Conservation (phyloP, 1,140 invertebrate species). For the Aradophagus sp. region DNA sequence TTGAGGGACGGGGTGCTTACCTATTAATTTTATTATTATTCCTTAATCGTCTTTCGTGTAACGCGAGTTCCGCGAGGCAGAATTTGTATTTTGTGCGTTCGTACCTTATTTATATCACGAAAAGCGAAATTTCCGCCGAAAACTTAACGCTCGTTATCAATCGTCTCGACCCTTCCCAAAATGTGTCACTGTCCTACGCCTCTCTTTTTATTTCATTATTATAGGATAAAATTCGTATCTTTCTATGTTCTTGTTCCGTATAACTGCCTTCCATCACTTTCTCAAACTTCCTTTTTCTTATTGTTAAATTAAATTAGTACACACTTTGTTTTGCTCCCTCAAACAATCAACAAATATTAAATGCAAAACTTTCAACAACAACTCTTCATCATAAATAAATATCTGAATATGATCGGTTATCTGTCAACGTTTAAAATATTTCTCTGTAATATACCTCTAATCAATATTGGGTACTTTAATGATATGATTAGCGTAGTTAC, state of each 20-base stretch:
- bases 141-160: constrained; percentile 25
- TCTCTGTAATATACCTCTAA: constrained; percentile 50
- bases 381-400: constrained; percentile 40
- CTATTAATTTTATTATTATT: constrained; percentile 35
- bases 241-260: constrained; percentile 11
- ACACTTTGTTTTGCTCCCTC: constrained; percentile 2
- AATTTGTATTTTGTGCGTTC: constrained; percentile 51
- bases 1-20: constrained; percentile 55
- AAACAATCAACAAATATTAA: constrained; percentile 42
- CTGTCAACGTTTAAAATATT: constrained; percentile 48
- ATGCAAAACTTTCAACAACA: constrained; percentile 51
- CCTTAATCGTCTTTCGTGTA: constrained; percentile 6
- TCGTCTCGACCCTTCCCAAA: constrained; percentile 55
- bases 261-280: no score
- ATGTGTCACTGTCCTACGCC: constrained; percentile 25
- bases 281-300: no score
- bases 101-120: constrained; percentile 31
- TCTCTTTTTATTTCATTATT: no score
- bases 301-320: constrained; percentile 31
- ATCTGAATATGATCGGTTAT: constrained; percentile 31
- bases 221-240: no score
- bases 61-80: constrained; percentile 21
- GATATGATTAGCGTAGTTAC: constrained; percentile 47
- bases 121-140: constrained; percentile 7
- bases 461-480: constrained; percentile 33